Evolutionary conservation across 1,140 invertebrate species (phyloP).

Genomic region (Oncopodura yosiiana): DNA sequence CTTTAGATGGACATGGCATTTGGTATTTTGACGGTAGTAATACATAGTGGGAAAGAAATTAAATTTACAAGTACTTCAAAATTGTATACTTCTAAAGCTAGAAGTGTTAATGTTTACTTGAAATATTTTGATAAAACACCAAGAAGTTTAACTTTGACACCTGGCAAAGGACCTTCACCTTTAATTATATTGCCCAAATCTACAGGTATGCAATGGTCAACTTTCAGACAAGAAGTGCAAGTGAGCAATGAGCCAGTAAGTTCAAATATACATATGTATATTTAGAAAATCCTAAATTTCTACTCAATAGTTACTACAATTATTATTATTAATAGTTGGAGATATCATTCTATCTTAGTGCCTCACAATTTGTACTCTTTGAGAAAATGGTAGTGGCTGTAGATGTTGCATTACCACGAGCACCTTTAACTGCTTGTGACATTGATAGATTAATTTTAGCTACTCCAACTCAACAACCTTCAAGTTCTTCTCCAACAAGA

Average conservation of each 20-base stretch:
- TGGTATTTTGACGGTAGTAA: slow-evolving; percentile 12
- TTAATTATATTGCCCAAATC: slow-evolving; percentile 7
- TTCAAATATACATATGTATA: neutral
- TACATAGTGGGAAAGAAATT: slow-evolving; percentile 1
- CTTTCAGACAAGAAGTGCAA: slow-evolving; percentile 1
- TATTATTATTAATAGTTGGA: slow-evolving; percentile 15
- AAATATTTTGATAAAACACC: slow-evolving; percentile 14
- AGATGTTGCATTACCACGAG: slow-evolving; percentile 2
- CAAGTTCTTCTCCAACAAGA: neutral
- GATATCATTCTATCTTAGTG: slow-evolving; percentile 5
- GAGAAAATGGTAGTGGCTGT: slow-evolving; percentile 8
- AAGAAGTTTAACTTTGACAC: slow-evolving; percentile 2
- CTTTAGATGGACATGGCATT: slow-evolving; percentile 7
- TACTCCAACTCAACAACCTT: too few relatives aligned
- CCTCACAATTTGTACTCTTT: slow-evolving; percentile 7
- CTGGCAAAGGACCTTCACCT: neutral
- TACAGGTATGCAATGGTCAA: neutral
- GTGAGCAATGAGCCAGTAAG: neutral
- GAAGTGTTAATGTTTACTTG: slow-evolving; percentile 4
- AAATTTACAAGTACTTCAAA: neutral
- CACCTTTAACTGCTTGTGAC: slow-evolving; percentile 1
- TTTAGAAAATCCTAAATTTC: neutral
- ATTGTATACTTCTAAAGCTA: slow-evolving; percentile 1
- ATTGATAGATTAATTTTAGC: too few relatives aligned
- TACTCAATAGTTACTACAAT: neutral